Percentiles rank a stretch among this genome's conserved stretches.
phyloP scores from a whole-genome alignment of 2,113 vertebrate genomes.

The Ceyx margarethae region DNA sequence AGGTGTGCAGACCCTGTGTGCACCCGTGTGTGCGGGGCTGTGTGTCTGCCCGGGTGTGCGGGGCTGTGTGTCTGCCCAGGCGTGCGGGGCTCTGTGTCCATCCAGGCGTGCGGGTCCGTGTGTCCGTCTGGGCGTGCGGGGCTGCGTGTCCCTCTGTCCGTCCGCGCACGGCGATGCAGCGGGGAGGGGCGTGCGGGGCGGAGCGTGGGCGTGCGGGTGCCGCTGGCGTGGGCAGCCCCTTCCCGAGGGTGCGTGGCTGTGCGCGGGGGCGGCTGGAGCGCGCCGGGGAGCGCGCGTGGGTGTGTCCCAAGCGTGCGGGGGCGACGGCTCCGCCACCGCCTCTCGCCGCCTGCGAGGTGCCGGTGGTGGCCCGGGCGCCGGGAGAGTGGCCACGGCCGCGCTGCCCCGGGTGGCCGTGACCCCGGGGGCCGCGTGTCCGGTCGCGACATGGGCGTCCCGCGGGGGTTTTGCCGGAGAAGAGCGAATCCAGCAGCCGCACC shows the following conservation, averaged over 20 bases:
- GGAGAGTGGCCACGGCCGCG: background rate
- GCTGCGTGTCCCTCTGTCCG: background rate
- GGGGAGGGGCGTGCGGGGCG: background rate
- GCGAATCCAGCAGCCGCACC: background rate
- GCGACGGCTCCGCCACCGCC: background rate
- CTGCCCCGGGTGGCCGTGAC: background rate
- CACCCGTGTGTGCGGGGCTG: no score
- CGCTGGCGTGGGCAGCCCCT: background rate
- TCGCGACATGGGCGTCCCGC: background rate
- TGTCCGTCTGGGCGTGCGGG: background rate
- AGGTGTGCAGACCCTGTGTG: no score
- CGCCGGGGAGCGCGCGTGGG: conserved; percentile 16
- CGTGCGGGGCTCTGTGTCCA: no score
- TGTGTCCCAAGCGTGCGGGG: background rate
- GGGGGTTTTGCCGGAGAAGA: background rate
- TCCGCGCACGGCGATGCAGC: background rate
- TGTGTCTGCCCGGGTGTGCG: background rate
- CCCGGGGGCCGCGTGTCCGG: background rate
- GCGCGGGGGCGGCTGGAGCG: background rate
- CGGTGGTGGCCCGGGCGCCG: background rate
- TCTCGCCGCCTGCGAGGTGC: background rate
- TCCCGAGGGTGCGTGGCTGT: background rate
- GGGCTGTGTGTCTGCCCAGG: background rate
- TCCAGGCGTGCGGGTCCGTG: background rate
- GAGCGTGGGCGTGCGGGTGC: background rate